Conservation (phyloP, 2,888 invertebrate species). For the Pseudococcus viburni region DNA sequence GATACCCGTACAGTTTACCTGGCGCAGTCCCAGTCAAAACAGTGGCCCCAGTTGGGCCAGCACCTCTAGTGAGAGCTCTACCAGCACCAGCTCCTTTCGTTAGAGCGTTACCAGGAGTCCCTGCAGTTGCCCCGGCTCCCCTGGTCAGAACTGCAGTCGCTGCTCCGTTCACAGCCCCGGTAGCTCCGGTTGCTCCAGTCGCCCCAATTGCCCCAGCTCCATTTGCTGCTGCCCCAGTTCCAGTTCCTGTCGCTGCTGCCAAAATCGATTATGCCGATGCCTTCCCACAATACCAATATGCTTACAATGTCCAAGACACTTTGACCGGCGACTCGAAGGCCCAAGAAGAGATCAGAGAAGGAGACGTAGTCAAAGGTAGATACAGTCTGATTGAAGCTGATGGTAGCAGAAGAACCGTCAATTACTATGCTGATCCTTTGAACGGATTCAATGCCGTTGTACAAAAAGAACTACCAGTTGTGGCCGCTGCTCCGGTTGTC, state of each 20-base stretch:
- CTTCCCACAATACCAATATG: conserved; percentile 69
- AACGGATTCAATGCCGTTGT: conserved; percentile 71
- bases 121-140: conserved; percentile 36
- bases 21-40: neutral
- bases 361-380: conserved; percentile 70
- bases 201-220: conserved; percentile 60
- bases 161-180: conserved; percentile 1
- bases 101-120: conserved; percentile 48
- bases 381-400: conserved; percentile 69
- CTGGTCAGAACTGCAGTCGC: neutral
- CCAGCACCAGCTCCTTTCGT: conserved; percentile 2
- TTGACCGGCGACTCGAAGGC: conserved; percentile 70
- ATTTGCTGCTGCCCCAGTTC: conserved; percentile 67
- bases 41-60: conserved; percentile 27
- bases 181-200: conserved; percentile 41
- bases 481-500: conserved; percentile 67
- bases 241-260: conserved; percentile 69
- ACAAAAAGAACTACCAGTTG: conserved; percentile 69
- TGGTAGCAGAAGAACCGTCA: conserved; percentile 70
- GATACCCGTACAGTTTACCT: neutral
- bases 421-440: conserved; percentile 71
- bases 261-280: conserved; percentile 69
- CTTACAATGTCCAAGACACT: conserved; percentile 69
- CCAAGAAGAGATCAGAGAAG: conserved; percentile 70
- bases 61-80: conserved; percentile 14